Base-by-base conservation (phyloP, 2,888 invertebrate species). In the Petrolisthes manimaculis region DNA sequence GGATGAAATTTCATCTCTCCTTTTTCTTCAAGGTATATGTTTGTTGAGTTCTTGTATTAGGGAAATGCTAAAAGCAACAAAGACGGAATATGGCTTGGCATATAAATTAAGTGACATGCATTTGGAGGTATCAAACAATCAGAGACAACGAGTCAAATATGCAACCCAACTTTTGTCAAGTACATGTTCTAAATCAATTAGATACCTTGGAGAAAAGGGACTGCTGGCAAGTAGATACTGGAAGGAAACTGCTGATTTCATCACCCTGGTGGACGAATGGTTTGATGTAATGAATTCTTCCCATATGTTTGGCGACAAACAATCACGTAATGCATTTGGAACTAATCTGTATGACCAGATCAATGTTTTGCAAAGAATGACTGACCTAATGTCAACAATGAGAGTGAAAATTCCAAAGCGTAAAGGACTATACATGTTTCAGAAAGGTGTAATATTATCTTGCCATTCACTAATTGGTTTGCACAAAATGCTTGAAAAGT, bases 231-330 rank as follows among this genome's bases (percentile, higher is more conserved):
- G 55, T 55, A 75, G 14, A 54, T 56, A 77, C 37, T 84, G 84
- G 74, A 84, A n/a, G 24, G 84, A 55, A 84, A 84, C 84, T 56
- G 84, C 75, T 56, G 75, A 75, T 18, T 75, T 84, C 56, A 75
- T 84, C n/a, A 53, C 9, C n/a, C 21, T 56, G 6, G 75, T 55
- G 18, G 77, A 84, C 37, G 84, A 84, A 24, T 75, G 75, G 84
- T 75, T 84, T 75, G 84, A 75, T 37, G 4, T 24, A n/a, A 55
- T 84, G 84, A 84, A 75, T 84, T 84, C 56, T 37, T 21, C n/a
- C 14, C 75, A 53, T 18, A 21, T 9, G 61, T 9, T 6, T 61
- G 61, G 61, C 61, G 61, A 61, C 61, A 61, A 9, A 14, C 61
- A 75, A 24, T 54, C 75, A 55, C 75, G 3, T 24, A 14, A 37